Base-by-base conservation (phyloP, 2,797 vertebrate species). In the Sebastolobus altivelis region DNA sequence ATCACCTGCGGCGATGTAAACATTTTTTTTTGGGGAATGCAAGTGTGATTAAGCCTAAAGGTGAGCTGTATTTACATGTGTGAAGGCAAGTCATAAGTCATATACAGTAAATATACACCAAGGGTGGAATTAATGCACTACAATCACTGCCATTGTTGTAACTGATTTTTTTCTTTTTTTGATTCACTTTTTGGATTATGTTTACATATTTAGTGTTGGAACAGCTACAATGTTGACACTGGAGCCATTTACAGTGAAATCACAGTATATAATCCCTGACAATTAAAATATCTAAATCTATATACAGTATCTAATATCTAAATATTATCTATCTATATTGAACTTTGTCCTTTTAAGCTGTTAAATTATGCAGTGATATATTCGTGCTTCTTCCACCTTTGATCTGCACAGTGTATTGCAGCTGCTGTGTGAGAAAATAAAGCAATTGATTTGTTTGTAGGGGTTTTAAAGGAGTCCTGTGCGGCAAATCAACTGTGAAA, bases 381-480 rank as follows among this genome's bases (percentile, higher is more conserved):
- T 31, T 56, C 10, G 2, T 80, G 27, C 25, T 59, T 84, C 80
- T 81, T 84, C 68, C 85, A 87, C 77, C 69, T 81, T 86, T 77
- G 62, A 74, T 77, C 40, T 86, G 69, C 62, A 46, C 54, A 79
- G 87, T 93, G 77, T 93, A 91, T 95, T 94, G 94, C 94, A 95
- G 94, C 92, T 91, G 29, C 38, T 68, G 40, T 71, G 81, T 87
- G 81, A 89, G 90, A 92, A 95, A 93, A 93, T 94, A 84, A 88
- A 89, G 84, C 56, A 1, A 8, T 25, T 69, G 12, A 13, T 87
- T 78, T 83, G 31, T 62, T 85, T 84, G 72, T 29, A 14, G 62
- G 79, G 58, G 61, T 59, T 77, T 81, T 72, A 72, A 90, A 77
- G 38, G n/a, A 76, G 77, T 90, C 72, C 81, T 86, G 14, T 40